A percentile compares a stretch with the other conserved stretches of the same genome.
These are phyloP conservation scores for Lapara coniferarum DNA, from an alignment of 2,888 invertebrate species.

Conservation along the genomic window DNA sequence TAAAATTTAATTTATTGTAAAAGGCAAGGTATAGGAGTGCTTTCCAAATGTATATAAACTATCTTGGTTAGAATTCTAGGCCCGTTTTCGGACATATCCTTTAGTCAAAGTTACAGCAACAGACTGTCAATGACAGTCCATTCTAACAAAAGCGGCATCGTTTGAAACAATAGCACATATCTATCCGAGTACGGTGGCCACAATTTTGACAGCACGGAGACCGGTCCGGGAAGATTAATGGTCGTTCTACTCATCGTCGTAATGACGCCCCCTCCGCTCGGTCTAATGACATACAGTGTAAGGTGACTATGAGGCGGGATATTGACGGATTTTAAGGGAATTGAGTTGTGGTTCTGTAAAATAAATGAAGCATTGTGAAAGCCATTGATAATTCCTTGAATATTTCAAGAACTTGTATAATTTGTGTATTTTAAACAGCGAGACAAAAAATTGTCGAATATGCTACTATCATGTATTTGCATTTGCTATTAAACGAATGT, in stretches of 20 bases:
- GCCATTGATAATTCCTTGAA: too few species aligned
- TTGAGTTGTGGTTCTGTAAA: not conserved
- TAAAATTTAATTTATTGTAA: too few species aligned
- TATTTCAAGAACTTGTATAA: too few species aligned
- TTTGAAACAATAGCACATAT: slow-evolving; percentile 28
- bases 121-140: not conserved
- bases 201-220: slow-evolving; percentile 80
- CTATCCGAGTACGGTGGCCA: slow-evolving; percentile 63
- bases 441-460: too few species aligned
- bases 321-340: slow-evolving; percentile 6
- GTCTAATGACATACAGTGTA: slow-evolving; percentile 79
- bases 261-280: slow-evolving; percentile 77
- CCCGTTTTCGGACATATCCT: too few species aligned
- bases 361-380: too few species aligned
- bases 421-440: too few species aligned
- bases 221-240: slow-evolving; percentile 81
- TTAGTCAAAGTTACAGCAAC: not conserved
- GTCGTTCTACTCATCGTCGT: slow-evolving; percentile 79
- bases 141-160: slow-evolving; percentile 22
- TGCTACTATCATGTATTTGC: too few species aligned
- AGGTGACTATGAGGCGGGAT: slow-evolving; percentile 47
- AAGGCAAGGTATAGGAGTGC: too few species aligned
- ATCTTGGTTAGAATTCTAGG: too few species aligned
- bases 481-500: too few species aligned
- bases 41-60: too few species aligned